Conservation (phyloP, 2,888 invertebrate species). For the Synanthedon vespiformis region DNA sequence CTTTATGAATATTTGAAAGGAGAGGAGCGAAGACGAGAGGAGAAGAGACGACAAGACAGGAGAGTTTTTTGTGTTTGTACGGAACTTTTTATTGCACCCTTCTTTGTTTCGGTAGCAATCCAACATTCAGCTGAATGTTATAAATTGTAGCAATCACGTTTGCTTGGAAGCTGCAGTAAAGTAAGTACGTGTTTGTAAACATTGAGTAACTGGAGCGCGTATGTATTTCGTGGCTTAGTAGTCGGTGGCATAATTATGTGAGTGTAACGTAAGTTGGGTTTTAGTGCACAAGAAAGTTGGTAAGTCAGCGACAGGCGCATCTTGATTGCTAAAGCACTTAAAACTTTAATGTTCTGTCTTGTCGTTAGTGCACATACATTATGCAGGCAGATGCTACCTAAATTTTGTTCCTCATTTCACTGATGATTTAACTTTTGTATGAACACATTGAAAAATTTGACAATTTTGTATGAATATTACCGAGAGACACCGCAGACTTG, state of each 20-base stretch:
- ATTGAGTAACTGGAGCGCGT: background rate
- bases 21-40: too few species aligned
- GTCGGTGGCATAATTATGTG: background rate
- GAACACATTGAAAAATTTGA: too few species aligned
- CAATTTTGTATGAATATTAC: too few species aligned
- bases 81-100: too few species aligned
- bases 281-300: slow-evolving; percentile 12
- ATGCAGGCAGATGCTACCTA: slow-evolving; percentile 6
- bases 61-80: too few species aligned
- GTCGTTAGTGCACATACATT: slow-evolving; percentile 12
- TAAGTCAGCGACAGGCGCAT: slow-evolving; percentile 17
- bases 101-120: too few species aligned
- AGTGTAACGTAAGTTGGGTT: background rate
- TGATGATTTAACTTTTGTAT: slow-evolving; percentile 6
- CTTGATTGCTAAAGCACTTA: slow-evolving; percentile 26
- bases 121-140: too few species aligned
- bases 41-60: too few species aligned
- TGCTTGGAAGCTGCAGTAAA: background rate
- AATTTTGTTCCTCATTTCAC: slow-evolving; percentile 7
- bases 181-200: background rate
- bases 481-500: too few species aligned
- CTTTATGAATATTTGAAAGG: too few species aligned
- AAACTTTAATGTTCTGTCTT: slow-evolving; percentile 21
- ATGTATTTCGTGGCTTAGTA: background rate
- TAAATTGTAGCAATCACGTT: too few species aligned